Evolutionary conservation across 2,113 vertebrate species (phyloP).

Genomic region (Sinocyclocheilus grahami): DNA sequence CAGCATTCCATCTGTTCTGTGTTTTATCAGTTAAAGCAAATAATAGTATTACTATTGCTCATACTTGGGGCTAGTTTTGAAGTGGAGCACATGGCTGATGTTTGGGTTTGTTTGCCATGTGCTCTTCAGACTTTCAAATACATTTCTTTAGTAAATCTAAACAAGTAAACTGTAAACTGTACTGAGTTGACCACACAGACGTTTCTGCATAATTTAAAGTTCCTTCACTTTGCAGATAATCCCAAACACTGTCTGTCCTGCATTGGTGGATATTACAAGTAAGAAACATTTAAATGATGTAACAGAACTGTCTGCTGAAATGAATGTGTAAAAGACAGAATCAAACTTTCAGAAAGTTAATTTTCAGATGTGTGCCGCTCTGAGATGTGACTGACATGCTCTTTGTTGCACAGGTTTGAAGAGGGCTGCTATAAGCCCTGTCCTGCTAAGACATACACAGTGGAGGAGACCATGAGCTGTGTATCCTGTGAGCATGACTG

Average conservation of each 20-base stretch:
- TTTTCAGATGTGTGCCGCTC: not conserved
- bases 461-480: constrained; percentile 77
- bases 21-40: too few relatives aligned
- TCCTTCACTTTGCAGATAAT: constrained; percentile 80
- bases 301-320: not conserved
- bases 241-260: constrained; percentile 85
- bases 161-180: not conserved
- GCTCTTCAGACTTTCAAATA: not conserved
- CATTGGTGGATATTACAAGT: constrained; percentile 85
- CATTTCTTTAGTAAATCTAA: not conserved
- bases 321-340: not conserved
- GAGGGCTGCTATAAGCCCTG: constrained; percentile 82
- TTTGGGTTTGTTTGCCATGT: not conserved
- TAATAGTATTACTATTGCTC: not conserved
- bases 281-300: constrained; percentile 67
- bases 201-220: not conserved
- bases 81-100: not conserved
- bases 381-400: not conserved
- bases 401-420: constrained; percentile 78
- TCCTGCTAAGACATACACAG: constrained; percentile 83
- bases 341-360: not conserved
- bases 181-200: not conserved
- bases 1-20: not conserved
- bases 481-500: constrained; percentile 78
- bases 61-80: not conserved